Evolutionary conservation across 2,113 vertebrate species (phyloP), one percentile per base, ranked within the genome.

Genomic region (Microcebus jonahi): DNA sequence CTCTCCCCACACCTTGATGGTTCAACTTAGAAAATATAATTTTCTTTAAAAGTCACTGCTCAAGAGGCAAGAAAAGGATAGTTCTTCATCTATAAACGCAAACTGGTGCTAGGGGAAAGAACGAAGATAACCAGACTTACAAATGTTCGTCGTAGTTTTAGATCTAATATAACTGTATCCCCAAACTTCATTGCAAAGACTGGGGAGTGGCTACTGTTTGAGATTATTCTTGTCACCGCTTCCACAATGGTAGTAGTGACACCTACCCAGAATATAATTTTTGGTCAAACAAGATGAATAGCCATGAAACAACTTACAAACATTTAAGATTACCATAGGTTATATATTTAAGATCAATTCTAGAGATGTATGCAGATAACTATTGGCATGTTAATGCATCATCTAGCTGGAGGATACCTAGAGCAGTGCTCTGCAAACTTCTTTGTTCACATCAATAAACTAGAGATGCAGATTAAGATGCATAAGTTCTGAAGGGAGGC

Each of bases 221-320:
- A 71, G 42, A 83, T 68, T 83, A 90, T 34, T 65, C 31, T 55
- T 85, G 23, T 34, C 50, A 88, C 4, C 90, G 50, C 27, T 93
- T 80, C 27, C 34, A 77, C 42, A 90, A 87, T 0, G 14, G 36
- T 18, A 55, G 48, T 39, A 63, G 34, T 45, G 73, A 53, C 77
- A 77, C 10, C 3, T 7, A 75, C 1, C 8, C 15, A 67, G 55
- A 71, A 86, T 20, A 42, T n/a, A 90, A 84, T 25, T 90, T 94
- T 68, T 91, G 53, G 31, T 76, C 11, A 82, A 50, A 29, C 13
- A 94, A 68, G 84, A 85, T 73, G 29, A 79, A 76, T 6, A 91
- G 39, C 71, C 84, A 82, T 6, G 18, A 97, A 76, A 23, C 77
- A 65, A 92, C 45, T 76, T 71, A 79, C 27, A 88, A 86, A 84